Percentiles rank a stretch among this genome's conserved stretches.
These are phyloP conservation scores for Heteractis magnifica DNA, from an alignment of 92 coral and sea anemone species.

Conservation along the genomic window DNA sequence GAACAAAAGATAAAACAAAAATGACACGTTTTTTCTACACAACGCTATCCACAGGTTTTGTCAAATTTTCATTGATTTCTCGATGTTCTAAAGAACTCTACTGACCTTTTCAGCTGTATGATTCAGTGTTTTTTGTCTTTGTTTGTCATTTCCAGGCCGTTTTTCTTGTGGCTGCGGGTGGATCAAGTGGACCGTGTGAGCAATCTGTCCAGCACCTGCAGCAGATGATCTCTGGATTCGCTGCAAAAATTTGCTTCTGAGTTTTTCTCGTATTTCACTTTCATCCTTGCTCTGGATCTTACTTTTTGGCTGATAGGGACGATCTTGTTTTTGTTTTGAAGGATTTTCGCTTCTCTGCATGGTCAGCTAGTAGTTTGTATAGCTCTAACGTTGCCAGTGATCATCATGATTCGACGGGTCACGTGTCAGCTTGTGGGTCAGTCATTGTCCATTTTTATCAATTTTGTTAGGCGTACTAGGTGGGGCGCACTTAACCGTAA, in stretches of 20 bases:
- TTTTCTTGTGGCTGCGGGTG: slow-evolving; percentile 14
- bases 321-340: neutral
- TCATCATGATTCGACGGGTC: neutral
- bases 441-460: neutral
- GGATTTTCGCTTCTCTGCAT: neutral
- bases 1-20: too few species aligned
- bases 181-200: neutral
- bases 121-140: neutral
- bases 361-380: neutral
- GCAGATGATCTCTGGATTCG: slow-evolving; percentile 11
- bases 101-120: neutral
- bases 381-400: neutral
- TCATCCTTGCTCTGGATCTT: neutral
- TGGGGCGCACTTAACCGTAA: too few species aligned
- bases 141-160: slow-evolving; percentile 11
- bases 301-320: neutral
- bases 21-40: too few species aligned
- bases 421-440: neutral
- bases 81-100: neutral
- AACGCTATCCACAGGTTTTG: too few species aligned
- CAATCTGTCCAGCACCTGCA: neutral
- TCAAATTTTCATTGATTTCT: neutral
- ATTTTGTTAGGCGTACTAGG: neutral
- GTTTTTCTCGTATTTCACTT: slow-evolving; percentile 10
- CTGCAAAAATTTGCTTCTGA: slow-evolving; percentile 19